Conservation (phyloP, 2,113 vertebrate species). For the Phaetusa simplex region DNA sequence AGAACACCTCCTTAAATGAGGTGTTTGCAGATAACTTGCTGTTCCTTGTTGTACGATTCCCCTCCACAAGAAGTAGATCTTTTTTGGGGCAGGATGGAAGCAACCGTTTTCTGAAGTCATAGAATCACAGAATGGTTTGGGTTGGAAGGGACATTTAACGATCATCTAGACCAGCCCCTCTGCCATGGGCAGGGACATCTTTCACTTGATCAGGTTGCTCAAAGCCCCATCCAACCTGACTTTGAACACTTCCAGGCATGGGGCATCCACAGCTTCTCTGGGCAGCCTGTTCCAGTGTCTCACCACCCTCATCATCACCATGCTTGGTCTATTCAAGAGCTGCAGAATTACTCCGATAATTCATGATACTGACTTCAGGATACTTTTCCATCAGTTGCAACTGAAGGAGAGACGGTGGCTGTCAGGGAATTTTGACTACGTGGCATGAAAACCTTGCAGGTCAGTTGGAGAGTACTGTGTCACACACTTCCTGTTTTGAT, state of each 20-base stretch:
- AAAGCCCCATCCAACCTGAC: rapidly evolving
- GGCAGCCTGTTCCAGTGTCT: neutral
- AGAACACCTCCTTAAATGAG: neutral
- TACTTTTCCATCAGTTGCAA: neutral
- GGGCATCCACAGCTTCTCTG: neutral
- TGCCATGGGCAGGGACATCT: neutral
- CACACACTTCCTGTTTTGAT: conserved; percentile 37
- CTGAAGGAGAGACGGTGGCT: neutral
- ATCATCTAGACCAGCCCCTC: neutral
- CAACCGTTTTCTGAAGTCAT: neutral
- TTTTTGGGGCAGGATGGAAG: neutral
- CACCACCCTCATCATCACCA: neutral
- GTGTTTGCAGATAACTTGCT: neutral
- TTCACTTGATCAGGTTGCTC: neutral
- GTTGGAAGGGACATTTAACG: neutral
- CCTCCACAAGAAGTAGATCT: neutral
- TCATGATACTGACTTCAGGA: neutral
- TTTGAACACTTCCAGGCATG: neutral
- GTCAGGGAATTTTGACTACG: neutral
- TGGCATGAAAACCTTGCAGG: conserved; percentile 33
- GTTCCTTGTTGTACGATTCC: neutral
- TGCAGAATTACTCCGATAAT: neutral
- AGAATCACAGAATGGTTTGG: neutral
- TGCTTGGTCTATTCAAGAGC: neutral
- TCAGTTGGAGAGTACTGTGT: conserved; percentile 42